A percentile compares a stretch with the other conserved stretches of the same genome.
Evolutionary conservation across 1,140 invertebrate species (phyloP).

Genomic region (Achatina immaculata): DNA sequence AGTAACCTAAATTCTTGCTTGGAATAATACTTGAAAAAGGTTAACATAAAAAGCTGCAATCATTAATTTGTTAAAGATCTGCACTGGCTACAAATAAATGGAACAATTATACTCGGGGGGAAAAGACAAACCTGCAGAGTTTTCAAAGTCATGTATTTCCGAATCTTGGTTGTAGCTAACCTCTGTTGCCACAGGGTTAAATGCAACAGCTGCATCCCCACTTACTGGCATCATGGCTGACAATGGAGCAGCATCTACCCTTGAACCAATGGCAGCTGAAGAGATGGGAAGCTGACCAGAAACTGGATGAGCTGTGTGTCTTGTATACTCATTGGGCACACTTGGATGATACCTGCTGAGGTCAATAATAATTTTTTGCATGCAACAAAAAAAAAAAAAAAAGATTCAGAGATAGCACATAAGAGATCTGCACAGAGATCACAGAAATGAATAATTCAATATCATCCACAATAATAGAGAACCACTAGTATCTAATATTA

Average conservation of each 20-base stretch:
- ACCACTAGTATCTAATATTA: no score
- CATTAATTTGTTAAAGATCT: no score
- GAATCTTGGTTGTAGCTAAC: slow-evolving; percentile 27
- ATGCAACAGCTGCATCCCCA: slow-evolving; percentile 36
- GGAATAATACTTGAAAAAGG: no score
- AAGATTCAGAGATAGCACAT: no score
- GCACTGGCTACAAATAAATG: neutral
- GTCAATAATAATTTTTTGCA: no score
- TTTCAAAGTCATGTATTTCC: neutral
- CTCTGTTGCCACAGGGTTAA: slow-evolving; percentile 34
- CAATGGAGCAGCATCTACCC: slow-evolving; percentile 24
- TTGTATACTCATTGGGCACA: slow-evolving; percentile 5
- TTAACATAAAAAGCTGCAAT: no score
- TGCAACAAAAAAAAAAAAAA: no score
- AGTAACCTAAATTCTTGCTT: no score
- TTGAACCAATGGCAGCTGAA: slow-evolving; percentile 28
- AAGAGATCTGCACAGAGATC: no score
- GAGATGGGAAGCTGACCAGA: neutral
- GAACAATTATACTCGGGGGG: neutral
- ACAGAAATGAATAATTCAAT: no score
- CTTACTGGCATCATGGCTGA: slow-evolving; percentile 32
- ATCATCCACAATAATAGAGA: no score
- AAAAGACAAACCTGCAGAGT: neutral
- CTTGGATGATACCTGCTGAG: neutral
- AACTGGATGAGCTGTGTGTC: neutral